Base-by-base conservation (phyloP, 2,888 invertebrate species). In the Ecdyonurus torrentis region DNA sequence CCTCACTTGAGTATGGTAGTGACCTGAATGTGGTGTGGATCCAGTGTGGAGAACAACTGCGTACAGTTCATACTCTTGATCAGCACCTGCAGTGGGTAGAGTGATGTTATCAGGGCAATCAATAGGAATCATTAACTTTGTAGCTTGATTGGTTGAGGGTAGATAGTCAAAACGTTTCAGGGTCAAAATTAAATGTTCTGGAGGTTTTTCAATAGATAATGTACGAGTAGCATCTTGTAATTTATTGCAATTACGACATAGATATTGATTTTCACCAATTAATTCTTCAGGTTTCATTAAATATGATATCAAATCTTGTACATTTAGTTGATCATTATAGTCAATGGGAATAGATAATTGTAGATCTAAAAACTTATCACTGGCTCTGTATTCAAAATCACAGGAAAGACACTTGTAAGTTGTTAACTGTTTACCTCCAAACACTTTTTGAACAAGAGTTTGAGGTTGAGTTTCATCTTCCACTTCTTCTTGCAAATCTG, bases 31-130 rank as follows among this genome's bases (percentile, higher is more conserved):
- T 66, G 90, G 84, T 61, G 86, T 87, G 23, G 83, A 82, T 1
- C 93, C 93, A 0, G 85, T 84, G 74, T 93, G 93, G 0, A 93
- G 86, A 0, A 93, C 87, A 0, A 90, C 89, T 0, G 90, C 89
- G 71, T 89, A 90, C 37, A 93, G 74, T 52, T 80, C 79, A 73
- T 90, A 92, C 20, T 79, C 77, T 64, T 37, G 37, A 37, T 37
- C 7, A 10, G 37, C 5, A 10, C 15, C 15, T 5, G 37, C 5
- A 37, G 37, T 37, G 37, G 37, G 37, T 37, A 37, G 15, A 10
- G 37, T 37, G 37, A 37, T 37, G 15, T 37, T 37, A 15, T 37
- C 37, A 10, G 37, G 7, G 15, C 37, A 37, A 10, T 37, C 37
- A 37, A 37, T 37, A 10, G 37, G 37, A 37, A 37, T 86, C 73